These are phyloP conservation scores for Eurois occulta DNA, from an alignment of 2,888 invertebrate species.

Conservation along the genomic window DNA sequence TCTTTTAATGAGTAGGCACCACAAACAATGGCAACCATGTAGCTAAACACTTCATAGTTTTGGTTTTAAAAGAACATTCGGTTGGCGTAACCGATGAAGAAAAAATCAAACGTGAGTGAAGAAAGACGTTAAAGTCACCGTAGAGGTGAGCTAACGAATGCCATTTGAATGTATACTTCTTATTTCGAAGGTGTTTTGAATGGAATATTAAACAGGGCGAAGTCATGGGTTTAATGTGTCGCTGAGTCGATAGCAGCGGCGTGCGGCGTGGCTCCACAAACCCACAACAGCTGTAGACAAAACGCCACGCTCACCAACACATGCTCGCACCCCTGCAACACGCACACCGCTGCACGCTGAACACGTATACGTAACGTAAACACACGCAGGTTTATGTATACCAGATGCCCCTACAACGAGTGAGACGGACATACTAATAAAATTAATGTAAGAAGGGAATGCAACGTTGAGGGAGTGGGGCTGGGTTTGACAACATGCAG, in stretches of 20 bases:
- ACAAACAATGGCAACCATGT: conserved; percentile 73
- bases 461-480: conserved; percentile 79
- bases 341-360: conserved; percentile 74
- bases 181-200: conserved; percentile 74
- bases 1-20: conserved; percentile 79
- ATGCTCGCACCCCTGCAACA: conserved; percentile 84
- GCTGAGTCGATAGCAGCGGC: conserved; percentile 79
- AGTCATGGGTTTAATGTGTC: conserved; percentile 77
- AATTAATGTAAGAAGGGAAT: conserved; percentile 79
- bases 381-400: conserved; percentile 88
- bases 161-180: conserved; percentile 77
- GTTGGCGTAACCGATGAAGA: conserved; percentile 45
- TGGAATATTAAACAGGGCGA: conserved; percentile 80
- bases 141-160: conserved; percentile 67
- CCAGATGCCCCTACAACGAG: conserved; percentile 88
- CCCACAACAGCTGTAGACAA: conserved; percentile 89
- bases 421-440: conserved; percentile 82
- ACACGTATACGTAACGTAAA: conserved; percentile 85
- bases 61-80: conserved; percentile 58
- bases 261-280: conserved; percentile 79
- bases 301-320: conserved; percentile 83
- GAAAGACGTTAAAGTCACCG: conserved; percentile 62
- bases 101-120: conserved; percentile 61
- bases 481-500: conserved; percentile 85
- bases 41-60: conserved; percentile 64